These are phyloP conservation scores for Lophotriccus pileatus DNA, from an alignment of 2,797 vertebrate genomes.

Conservation along the genomic window DNA sequence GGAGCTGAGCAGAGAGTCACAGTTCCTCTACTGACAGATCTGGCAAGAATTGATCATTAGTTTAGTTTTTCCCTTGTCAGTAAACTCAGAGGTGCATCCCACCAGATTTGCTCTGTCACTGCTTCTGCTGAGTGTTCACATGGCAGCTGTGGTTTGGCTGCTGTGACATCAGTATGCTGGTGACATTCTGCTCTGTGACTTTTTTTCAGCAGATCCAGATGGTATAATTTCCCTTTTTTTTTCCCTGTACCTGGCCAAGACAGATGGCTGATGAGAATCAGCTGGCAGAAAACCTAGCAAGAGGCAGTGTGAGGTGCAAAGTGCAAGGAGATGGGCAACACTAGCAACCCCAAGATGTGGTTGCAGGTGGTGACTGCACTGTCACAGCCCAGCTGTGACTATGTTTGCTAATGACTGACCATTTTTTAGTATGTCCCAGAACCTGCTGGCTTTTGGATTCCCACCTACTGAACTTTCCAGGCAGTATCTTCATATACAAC, in stretches of 20 bases:
- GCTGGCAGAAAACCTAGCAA: not conserved
- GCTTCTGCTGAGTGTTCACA: not conserved
- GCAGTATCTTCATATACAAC: not conserved
- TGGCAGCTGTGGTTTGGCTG: slow-evolving; percentile 19
- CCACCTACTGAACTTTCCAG: not conserved
- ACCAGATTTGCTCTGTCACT: not conserved
- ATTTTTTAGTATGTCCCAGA: not conserved
- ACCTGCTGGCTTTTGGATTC: not conserved
- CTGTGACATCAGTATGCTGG: not conserved
- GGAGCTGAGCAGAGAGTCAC: not conserved
- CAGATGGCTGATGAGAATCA: not conserved
- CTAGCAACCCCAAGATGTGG: not conserved
- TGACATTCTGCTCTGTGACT: not conserved
- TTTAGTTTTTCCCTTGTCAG: not conserved
- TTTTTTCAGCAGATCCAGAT: slow-evolving; percentile 12
- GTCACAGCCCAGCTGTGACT: not conserved
- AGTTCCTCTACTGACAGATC: not conserved
- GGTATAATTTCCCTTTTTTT: not conserved
- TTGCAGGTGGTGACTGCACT: not conserved
- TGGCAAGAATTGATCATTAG: slow-evolving; percentile 34
- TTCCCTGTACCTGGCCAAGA: not conserved
- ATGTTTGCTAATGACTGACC: not conserved
- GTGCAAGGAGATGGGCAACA: not conserved
- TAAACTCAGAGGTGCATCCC: not conserved
- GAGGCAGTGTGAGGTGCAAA: not conserved